These are phyloP conservation scores for Psittacula echo DNA, from an alignment of 2,797 vertebrate genomes.

Conservation along the genomic window DNA sequence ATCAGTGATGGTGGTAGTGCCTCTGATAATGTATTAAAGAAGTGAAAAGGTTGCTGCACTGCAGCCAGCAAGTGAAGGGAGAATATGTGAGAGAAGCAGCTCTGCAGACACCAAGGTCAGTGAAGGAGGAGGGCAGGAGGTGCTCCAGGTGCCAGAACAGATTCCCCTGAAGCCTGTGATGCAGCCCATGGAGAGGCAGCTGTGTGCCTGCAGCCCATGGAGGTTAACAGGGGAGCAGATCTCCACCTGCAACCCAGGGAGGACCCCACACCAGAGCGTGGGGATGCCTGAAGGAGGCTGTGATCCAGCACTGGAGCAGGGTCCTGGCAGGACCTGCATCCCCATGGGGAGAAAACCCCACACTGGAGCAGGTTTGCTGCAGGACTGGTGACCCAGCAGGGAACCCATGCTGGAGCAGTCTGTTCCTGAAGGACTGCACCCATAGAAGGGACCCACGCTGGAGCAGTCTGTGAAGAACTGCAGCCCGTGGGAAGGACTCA, in stretches of 20 bases:
- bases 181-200: background rate
- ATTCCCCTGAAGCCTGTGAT: background rate
- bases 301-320: background rate
- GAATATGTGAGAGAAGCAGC: background rate
- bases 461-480: background rate
- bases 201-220: background rate
- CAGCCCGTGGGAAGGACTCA: background rate
- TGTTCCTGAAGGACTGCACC: no score
- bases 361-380: background rate
- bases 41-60: background rate
- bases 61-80: background rate
- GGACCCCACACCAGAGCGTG: rapidly evolving
- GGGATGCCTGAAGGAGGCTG: background rate
- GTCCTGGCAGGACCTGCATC: background rate
- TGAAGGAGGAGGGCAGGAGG: background rate
- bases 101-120: background rate
- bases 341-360: background rate
- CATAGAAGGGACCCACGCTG: no score
- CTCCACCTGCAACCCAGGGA: background rate
- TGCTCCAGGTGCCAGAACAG: background rate
- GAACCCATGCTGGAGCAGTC: no score
- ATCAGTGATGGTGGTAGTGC: rapidly evolving
- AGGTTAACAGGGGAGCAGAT: background rate
- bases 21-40: background rate
- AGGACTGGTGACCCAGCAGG: no score